Evolutionary conservation across 2,888 invertebrate genomes (phyloP), one percentile per base, ranked within the genome.

Genomic region (Leptinotarsa peninsularis): DNA sequence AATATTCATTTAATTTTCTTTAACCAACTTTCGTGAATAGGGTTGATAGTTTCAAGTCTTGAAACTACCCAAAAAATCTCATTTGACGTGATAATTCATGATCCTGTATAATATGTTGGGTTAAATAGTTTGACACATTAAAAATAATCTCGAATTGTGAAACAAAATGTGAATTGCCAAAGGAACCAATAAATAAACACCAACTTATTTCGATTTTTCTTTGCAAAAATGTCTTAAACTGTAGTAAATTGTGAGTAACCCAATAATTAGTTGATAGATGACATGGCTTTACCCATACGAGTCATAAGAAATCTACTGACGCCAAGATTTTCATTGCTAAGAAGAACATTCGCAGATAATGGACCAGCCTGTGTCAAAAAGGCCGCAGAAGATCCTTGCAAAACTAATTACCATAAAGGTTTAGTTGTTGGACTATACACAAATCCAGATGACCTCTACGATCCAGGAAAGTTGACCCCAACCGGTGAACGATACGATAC

Each of bases 351-450:
- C 10, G 72, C 73, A 7, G 73, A 73, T 13, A 67, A 69, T 7
- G 73, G 67, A 10, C 50, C 54, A 60, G 68, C 63, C 18, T 77
- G 79, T 68, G 43, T 54, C 21, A 79, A 73, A 72, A 81, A 76
- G 70, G 60, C 73, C 49, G 70, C 71, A 4, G 82, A 82, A 58
- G 84, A 85, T 72, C 85, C 86, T 4, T 87, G 87, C 75, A 82
- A 81, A 49, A 78, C 80, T 23, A 81, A 81, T 18, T 79, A 82
- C 63, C 80, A 82, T 49, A 89, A 87, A 79, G 93, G 91, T 0
- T 88, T 93, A 4, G 90, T 93, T 21, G 83, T 93, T 18, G 93
- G 93, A 17, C 89, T 93, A 33, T 93, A 93, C 85, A 90, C 89
- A 60, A 92, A 92, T 82, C 87, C 86, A 2, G 91, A 92, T 71